These are phyloP conservation scores for Cryptocephalus primarius DNA, from an alignment of 2,888 invertebrate species.

Conservation along the genomic window DNA sequence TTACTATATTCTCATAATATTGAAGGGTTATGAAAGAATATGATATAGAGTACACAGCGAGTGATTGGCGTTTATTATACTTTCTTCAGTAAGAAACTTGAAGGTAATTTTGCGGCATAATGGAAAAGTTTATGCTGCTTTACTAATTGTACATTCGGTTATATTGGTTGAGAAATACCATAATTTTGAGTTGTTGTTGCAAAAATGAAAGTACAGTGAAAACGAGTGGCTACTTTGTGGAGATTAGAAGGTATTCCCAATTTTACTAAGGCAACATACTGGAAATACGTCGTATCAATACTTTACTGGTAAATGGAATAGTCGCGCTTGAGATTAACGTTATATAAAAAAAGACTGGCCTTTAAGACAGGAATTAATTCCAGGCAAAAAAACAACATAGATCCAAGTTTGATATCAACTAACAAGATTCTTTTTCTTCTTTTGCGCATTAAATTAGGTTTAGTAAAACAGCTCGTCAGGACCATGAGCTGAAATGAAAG, in stretches of 20 bases:
- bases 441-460: background rate
- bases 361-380: background rate
- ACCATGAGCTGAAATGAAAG: background rate
- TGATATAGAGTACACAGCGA: no score
- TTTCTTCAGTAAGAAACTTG: no score
- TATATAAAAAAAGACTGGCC: background rate
- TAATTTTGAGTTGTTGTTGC: background rate
- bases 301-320: background rate
- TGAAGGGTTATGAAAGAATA: no score
- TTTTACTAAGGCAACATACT: background rate
- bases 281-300: background rate
- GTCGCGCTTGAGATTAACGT: no score
- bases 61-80: no score
- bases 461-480: background rate
- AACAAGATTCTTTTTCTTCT: background rate
- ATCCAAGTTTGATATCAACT: background rate
- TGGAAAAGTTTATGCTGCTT: no score
- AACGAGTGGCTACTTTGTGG: no score
- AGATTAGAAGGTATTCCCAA: background rate
- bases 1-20: no score
- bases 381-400: background rate
- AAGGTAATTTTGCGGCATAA: no score
- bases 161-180: no score
- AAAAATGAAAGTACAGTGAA: background rate
- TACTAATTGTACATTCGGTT: no score